These are phyloP conservation scores for Baryphthengus martii DNA, from an alignment of 2,113 vertebrate species.

Conservation along the genomic window DNA sequence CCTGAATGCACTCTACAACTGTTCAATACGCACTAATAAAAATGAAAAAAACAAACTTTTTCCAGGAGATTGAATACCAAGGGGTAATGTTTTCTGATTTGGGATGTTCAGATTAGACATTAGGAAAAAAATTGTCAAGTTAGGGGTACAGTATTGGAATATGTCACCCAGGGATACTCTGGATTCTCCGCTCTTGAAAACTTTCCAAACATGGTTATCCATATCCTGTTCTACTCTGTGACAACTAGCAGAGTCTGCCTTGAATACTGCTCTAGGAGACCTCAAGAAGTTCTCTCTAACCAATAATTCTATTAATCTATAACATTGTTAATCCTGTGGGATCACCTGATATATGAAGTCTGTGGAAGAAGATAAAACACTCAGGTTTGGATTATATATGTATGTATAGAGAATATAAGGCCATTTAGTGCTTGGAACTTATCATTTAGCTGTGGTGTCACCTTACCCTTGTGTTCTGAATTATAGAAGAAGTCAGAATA, in stretches of 20 bases:
- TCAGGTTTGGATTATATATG: not conserved
- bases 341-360: not conserved
- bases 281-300: not conserved
- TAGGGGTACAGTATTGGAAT: accelerated
- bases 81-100: not conserved
- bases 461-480: not conserved
- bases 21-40: accelerated
- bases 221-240: not conserved
- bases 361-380: not conserved
- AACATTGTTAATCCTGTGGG: not conserved
- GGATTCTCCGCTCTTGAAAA: accelerated
- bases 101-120: not conserved
- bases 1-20: not conserved
- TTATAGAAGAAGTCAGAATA: not conserved
- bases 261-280: not conserved
- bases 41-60: not conserved
- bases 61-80: accelerated
- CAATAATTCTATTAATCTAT: not conserved
- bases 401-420: not conserved
- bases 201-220: accelerated
- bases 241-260: not conserved
- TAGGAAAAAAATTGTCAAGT: not conserved
- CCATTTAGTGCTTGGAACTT: not conserved
- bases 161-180: not conserved
- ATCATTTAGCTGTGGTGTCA: not conserved